A percentile compares a stretch with the other conserved stretches of the same genome.
Evolutionary conservation across 2,797 vertebrate species (phyloP).

Genomic region (Synaphobranchus kaupii): DNA sequence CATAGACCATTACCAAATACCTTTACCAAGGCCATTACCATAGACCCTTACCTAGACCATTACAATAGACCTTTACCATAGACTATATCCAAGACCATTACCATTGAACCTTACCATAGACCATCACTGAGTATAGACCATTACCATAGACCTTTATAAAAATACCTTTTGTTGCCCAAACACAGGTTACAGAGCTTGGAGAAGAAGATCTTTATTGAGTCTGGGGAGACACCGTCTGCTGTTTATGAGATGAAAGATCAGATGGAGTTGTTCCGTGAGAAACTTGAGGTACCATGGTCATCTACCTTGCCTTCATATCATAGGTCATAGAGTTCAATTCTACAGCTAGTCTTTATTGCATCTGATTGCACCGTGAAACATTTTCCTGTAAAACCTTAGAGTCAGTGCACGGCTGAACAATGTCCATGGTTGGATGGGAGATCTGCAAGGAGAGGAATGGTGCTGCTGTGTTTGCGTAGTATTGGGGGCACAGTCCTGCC

Average conservation of each 20-base stretch:
- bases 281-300: constrained; percentile 67
- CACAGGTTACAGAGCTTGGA: constrained; percentile 74
- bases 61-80: background rate
- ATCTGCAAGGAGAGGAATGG: background rate
- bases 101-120: background rate
- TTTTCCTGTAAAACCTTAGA: background rate
- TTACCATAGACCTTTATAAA: background rate
- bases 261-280: constrained; percentile 76
- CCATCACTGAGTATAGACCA: background rate
- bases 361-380: background rate
- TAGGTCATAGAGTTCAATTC: background rate
- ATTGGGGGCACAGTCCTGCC: background rate
- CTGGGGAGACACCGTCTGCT: constrained; percentile 67
- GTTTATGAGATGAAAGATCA: constrained; percentile 78
- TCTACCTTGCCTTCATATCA: background rate
- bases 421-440: background rate
- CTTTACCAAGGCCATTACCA: background rate
- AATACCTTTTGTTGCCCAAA: background rate
- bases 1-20: background rate
- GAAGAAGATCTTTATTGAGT: constrained; percentile 70
- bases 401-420: background rate
- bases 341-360: background rate
- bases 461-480: background rate
- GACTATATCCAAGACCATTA: background rate
- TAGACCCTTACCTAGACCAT: background rate